These are phyloP conservation scores for Vesta saturnalis DNA, from an alignment of 2,888 invertebrate species.

Conservation along the genomic window DNA sequence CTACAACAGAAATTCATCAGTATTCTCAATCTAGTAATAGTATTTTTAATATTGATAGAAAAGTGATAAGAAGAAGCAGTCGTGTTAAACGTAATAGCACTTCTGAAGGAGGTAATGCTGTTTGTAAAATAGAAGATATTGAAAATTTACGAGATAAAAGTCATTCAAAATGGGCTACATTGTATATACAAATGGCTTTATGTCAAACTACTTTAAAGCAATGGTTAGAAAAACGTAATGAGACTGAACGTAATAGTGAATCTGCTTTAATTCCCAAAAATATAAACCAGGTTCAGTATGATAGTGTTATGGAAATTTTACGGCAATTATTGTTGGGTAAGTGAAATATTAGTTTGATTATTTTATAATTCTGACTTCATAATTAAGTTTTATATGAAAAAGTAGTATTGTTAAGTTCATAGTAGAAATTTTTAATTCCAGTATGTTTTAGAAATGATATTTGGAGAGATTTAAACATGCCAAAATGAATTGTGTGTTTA, in stretches of 20 bases:
- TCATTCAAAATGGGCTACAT: constrained; percentile 71
- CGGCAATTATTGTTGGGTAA: constrained; percentile 71
- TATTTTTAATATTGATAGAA: constrained; percentile 15
- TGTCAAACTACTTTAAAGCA: constrained; percentile 80
- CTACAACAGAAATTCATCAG: constrained; percentile 36
- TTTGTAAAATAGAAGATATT: constrained; percentile 54
- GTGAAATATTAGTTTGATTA: constrained; percentile 23
- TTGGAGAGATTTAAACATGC: too few relatives aligned
- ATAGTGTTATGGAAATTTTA: constrained; percentile 70
- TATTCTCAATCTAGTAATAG: constrained; percentile 35
- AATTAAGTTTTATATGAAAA: not conserved
- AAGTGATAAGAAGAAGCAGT: constrained; percentile 23
- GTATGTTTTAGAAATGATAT: too few relatives aligned
- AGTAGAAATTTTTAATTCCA: too few relatives aligned
- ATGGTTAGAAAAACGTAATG: constrained; percentile 76
- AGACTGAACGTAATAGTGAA: constrained; percentile 41
- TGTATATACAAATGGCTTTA: constrained; percentile 86
- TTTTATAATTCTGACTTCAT: constrained; percentile 1
- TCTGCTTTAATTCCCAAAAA: constrained; percentile 49
- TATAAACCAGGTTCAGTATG: constrained; percentile 54
- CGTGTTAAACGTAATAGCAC: constrained; percentile 52
- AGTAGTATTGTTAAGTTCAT: not conserved
- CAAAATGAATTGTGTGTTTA: too few relatives aligned
- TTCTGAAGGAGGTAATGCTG: constrained; percentile 56
- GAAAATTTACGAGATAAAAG: constrained; percentile 46